Percentiles rank a stretch among this genome's conserved stretches.
Conservation (phyloP, 1,140 invertebrate species). For the Camponotus pennsylvanicus region DNA sequence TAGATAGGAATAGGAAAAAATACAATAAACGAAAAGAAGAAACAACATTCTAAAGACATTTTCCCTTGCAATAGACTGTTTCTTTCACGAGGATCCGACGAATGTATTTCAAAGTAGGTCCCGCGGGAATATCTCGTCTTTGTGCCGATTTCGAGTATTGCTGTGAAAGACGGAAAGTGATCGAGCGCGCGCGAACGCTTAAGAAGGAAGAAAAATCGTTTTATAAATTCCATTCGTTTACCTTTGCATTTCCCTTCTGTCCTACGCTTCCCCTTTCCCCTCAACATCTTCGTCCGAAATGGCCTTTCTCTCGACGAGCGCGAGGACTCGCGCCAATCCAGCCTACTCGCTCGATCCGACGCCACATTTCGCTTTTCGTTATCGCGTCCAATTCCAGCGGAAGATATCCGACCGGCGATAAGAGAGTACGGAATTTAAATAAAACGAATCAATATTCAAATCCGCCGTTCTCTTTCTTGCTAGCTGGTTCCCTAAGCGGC, state of each 20-base stretch:
- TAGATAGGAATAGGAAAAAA: neutral
- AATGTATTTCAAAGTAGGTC: slow-evolving; percentile 27
- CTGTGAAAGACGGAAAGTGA: slow-evolving; percentile 57
- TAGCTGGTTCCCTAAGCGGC: neutral
- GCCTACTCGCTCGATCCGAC: slow-evolving; percentile 76
- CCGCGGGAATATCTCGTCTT: slow-evolving; percentile 47
- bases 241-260: slow-evolving; percentile 73
- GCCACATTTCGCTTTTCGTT: slow-evolving; percentile 81
- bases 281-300: slow-evolving; percentile 15
- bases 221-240: slow-evolving; percentile 74
- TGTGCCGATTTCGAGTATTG: slow-evolving; percentile 15
- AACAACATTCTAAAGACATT: neutral
- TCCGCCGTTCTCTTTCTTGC: slow-evolving; percentile 69
- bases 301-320: slow-evolving; percentile 53
- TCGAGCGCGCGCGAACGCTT: slow-evolving; percentile 42
- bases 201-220: slow-evolving; percentile 73
- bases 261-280: slow-evolving; percentile 29
- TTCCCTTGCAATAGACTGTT: neutral
- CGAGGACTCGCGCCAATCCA: slow-evolving; percentile 62
- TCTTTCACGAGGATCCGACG: slow-evolving; percentile 18
- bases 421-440: slow-evolving; percentile 83
- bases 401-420: slow-evolving; percentile 83
- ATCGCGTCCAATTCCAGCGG: slow-evolving; percentile 84
- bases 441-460: slow-evolving; percentile 86
- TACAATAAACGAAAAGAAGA: neutral